Evolutionary conservation across 1,140 invertebrate species (phyloP), one percentile per base, ranked within the genome.

Genomic region (Heliconius eleuchia): DNA sequence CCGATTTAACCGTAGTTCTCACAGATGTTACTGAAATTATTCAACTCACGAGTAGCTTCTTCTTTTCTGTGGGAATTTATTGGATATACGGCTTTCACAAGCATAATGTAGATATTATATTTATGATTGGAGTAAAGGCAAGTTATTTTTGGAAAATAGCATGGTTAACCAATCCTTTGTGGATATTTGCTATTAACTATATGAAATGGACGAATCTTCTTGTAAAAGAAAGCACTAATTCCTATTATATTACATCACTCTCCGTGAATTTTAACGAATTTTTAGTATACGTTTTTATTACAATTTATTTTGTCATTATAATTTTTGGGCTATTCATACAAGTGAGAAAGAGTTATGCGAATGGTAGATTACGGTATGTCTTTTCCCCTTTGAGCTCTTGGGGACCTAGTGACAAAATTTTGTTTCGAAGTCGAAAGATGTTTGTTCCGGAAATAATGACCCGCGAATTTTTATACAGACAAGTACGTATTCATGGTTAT

Each of bases 371-470:
- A 27, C 72, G 23, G 37, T 74, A 82, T n/a, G 19, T 91, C 76
- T 84, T 91, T 72, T 66, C 42, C 19, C 87, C 90, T 8, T 82
- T 78, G 13, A n/a, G 78, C 16, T 79, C 79, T 39, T 94, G 91
- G 91, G 92, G 92, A 13, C 92, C 92, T 0, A 80, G 60, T 73
- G 89, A 94, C 74, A 82, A 83, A 57, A 82, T 89, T 76, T 85
- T 94, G 76, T 87, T 82, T 42, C 87, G 87, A 74, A 94, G 92
- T 83, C 87, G 92, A 81, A 88, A 88, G 80, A 92, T 94, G 91
- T 94, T 94, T 85, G 88, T 92, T 11, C 91, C 92, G 8, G 90
- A 92, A 87, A 93, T 93, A 78, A 94, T 94, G 92, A 94, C 92
- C 1, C 87, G 88, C 76, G 92, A 94, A 83, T 94, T 94, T 86